These are phyloP conservation scores for Pseudococcus longispinus DNA, from an alignment of 2,888 invertebrate genomes.

Conservation along the genomic window DNA sequence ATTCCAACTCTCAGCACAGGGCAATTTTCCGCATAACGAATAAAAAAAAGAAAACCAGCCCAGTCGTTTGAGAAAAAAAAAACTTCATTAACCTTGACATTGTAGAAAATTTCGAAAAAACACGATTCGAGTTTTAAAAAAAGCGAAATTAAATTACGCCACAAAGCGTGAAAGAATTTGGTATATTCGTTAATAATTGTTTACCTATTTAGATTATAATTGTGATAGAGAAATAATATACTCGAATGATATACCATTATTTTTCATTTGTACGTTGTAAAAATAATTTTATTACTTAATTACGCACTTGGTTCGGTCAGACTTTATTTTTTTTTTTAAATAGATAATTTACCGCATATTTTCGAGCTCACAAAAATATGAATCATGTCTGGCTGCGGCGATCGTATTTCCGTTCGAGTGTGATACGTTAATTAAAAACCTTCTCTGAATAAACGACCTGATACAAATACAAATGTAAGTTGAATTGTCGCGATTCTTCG, in stretches of 20 bases:
- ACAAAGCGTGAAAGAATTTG: slow-evolving; percentile 9
- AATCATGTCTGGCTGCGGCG: neutral
- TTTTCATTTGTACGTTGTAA: neutral
- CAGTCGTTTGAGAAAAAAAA: neutral
- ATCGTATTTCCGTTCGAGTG: neutral
- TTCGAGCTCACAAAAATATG: neutral
- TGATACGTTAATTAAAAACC: neutral
- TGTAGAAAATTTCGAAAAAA: neutral
- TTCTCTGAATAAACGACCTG: neutral
- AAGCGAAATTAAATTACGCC: slow-evolving; percentile 17
- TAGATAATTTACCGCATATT: neutral
- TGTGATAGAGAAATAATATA: slow-evolving; percentile 6
- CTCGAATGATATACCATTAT: neutral
- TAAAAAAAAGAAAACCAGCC: neutral
- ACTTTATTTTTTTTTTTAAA: neutral
- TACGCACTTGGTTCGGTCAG: neutral
- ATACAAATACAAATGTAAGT: neutral
- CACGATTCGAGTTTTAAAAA: neutral
- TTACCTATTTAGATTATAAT: slow-evolving; percentile 10
- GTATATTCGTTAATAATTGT: slow-evolving; percentile 27
- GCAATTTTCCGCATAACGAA: neutral
- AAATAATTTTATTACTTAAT: slow-evolving; percentile 17
- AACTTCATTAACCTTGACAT: neutral
- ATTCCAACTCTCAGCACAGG: neutral
- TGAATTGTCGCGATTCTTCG: neutral